Evolutionary conservation across 2,113 vertebrate species (phyloP), one percentile per base, ranked within the genome.

Genomic region (Chascanopsetta lugubris): DNA sequence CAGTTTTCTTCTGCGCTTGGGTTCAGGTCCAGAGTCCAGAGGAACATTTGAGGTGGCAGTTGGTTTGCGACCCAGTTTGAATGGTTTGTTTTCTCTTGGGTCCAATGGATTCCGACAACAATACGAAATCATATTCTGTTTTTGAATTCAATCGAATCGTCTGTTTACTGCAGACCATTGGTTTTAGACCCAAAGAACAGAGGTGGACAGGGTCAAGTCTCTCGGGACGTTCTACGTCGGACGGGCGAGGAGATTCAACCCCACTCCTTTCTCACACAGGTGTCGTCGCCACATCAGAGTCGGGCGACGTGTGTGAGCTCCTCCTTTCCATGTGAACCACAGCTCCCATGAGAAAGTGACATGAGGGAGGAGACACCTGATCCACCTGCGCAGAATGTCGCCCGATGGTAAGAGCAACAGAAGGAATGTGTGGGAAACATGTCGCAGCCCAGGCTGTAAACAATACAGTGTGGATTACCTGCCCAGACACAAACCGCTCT

Each of bases 381-480:
- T 72, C 58, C 55, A 76, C 64, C 83, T 74, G 67, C 59, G 38
- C 60, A 67, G 42, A 55, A 69, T 22, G 27, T 20, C 21, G 34
- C 59, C 12, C 21, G 60, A 10, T 42, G 12, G 62, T 45, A 30
- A 8, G n/a, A 18, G n/a, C 17, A 53, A 66, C 22, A 21, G 61
- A 57, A 85, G 76, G 80, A 85, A 87, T 83, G 71, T 43, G 80
- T 90, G 82, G 78, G 80, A 87, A 87, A 63, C 79, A 40, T 8
- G 0, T 3, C 42, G 1, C 18, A 25, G 30, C 9, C 18, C 24
- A 50, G 61, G 32, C 17, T 24, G 58, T 26, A 34, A 77, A 63
- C 63, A 62, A 65, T 32, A 50, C 21, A 3, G 11, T 56, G 29
- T 46, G 2, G 3, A 40, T 60, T 26, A 59, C 36, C 30, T 50